phyloP scores from a whole-genome alignment of 2,113 vertebrate genomes.

The Thomomys bottae region DNA sequence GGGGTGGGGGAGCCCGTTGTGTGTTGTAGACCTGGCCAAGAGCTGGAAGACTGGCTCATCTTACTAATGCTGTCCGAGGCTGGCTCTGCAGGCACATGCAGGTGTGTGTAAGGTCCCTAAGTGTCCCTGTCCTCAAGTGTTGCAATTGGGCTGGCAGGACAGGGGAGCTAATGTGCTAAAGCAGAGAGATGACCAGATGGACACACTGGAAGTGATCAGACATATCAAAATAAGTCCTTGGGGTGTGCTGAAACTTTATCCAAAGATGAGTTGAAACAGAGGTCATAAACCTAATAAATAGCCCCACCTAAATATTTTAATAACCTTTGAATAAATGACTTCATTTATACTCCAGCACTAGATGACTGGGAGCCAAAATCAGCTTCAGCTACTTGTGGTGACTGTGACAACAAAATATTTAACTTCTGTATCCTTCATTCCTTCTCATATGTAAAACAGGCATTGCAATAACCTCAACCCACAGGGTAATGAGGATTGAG shows the following conservation, averaged over 20 bases:
- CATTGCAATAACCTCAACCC: background rate
- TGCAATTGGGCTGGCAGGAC: background rate
- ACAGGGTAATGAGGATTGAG: background rate
- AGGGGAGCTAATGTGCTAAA: background rate
- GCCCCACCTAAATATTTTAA: background rate
- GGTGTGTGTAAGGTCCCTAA: background rate
- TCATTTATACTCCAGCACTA: background rate
- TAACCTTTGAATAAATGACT: background rate
- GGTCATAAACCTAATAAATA: background rate
- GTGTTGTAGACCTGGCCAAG: background rate
- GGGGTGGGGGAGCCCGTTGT: background rate
- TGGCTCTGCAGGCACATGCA: background rate
- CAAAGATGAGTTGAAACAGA: background rate
- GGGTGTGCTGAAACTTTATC: background rate
- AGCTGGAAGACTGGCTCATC: background rate
- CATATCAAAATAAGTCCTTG: background rate
- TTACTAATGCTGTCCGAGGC: fast-evolving
- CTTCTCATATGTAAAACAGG: background rate
- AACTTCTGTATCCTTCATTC: background rate
- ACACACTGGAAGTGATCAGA: background rate
- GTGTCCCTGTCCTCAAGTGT: background rate
- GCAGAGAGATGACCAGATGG: background rate
- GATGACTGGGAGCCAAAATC: background rate
- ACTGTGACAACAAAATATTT: background rate
- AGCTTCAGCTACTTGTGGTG: background rate